Evolutionary conservation across 2,797 vertebrate genomes (phyloP).

Genomic region (Hoplostethus mediterraneus): DNA sequence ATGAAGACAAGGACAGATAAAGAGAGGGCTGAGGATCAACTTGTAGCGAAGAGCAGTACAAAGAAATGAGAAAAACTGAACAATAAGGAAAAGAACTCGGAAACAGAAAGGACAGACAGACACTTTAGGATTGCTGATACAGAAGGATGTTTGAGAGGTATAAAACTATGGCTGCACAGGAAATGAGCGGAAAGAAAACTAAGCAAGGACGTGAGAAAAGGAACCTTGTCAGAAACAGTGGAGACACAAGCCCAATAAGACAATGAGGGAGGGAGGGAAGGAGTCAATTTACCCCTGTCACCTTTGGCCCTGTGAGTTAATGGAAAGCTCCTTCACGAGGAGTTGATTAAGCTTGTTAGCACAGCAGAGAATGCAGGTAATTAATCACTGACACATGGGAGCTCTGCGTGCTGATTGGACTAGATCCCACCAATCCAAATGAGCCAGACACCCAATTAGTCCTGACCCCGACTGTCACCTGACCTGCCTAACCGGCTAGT

Average conservation of each 20-base stretch:
- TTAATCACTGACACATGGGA: slow-evolving; percentile 80
- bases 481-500: slow-evolving; percentile 31
- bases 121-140: background rate
- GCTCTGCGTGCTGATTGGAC: slow-evolving; percentile 59
- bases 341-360: slow-evolving; percentile 81
- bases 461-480: slow-evolving; percentile 36
- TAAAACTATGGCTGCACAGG: background rate
- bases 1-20: slow-evolving; percentile 36
- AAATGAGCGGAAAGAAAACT: slow-evolving; percentile 23
- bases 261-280: background rate
- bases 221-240: slow-evolving; percentile 30
- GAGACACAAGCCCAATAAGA: slow-evolving; percentile 4
- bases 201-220: background rate
- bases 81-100: background rate
- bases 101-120: background rate
- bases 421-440: slow-evolving; percentile 61
- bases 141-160: slow-evolving; percentile 1
- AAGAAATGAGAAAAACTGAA: slow-evolving; percentile 16
- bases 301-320: slow-evolving; percentile 72
- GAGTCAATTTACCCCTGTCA: slow-evolving; percentile 67
- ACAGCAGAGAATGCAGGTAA: slow-evolving; percentile 71
- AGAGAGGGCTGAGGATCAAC: slow-evolving; percentile 29
- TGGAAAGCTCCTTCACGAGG: slow-evolving; percentile 72
- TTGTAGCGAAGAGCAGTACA: background rate
- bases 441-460: slow-evolving; percentile 58